These are phyloP conservation scores for Haplochromis burtoni DNA, from an alignment of 2,113 vertebrate genomes.

Conservation along the genomic window DNA sequence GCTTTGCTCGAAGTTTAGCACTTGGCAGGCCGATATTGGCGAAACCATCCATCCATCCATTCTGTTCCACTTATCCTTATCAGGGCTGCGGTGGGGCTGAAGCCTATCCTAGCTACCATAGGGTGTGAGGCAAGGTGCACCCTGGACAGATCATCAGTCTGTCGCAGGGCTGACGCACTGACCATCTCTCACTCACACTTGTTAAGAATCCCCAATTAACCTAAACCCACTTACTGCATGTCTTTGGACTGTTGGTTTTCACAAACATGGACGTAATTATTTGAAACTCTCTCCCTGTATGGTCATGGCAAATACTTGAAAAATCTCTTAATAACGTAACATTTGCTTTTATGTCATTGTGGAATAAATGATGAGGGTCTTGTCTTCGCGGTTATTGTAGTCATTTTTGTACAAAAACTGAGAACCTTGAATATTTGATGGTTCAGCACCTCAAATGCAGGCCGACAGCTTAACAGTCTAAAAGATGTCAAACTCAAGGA, in stretches of 20 bases:
- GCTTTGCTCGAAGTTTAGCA: background rate
- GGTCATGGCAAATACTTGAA: background rate
- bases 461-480: background rate
- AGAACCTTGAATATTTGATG: background rate
- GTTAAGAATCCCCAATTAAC: background rate
- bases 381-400: accelerated
- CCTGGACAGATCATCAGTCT: background rate
- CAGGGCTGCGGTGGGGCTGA: background rate
- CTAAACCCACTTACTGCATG: background rate
- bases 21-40: background rate
- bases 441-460: background rate
- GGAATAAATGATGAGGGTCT: background rate
- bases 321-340: background rate
- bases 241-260: background rate
- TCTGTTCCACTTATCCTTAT: background rate
- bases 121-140: background rate
- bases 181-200: background rate
- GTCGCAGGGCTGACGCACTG: background rate
- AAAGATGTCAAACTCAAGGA: background rate
- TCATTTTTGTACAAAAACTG: background rate
- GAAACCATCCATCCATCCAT: background rate
- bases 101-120: background rate
- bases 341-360: background rate
- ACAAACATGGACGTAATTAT: background rate
- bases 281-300: background rate